Evolutionary conservation across 2,888 invertebrate genomes (phyloP).

Genomic region (Xylota segnis): DNA sequence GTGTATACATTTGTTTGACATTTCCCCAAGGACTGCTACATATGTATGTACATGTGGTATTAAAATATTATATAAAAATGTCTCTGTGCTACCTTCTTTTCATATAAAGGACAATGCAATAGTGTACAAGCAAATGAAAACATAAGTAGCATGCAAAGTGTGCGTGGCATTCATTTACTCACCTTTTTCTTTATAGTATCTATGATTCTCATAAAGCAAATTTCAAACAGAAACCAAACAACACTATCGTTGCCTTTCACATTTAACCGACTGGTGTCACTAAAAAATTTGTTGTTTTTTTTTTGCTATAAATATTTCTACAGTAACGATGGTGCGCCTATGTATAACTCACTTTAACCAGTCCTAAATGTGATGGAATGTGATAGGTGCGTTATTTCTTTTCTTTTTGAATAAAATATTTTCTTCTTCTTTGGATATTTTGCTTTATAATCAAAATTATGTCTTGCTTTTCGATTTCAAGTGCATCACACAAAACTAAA

Average conservation of each 20-base stretch:
- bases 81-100: constrained; percentile 30
- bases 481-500: constrained; percentile 63
- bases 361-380: constrained; percentile 18
- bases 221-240: constrained; percentile 56
- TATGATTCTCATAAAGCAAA: constrained; percentile 37
- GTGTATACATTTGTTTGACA: no score
- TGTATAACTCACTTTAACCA: constrained; percentile 19
- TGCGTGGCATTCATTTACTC: constrained; percentile 62
- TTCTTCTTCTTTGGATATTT: constrained; percentile 5
- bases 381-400: constrained; percentile 37
- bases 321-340: neutral
- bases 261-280: constrained; percentile 4
- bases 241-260: constrained; percentile 33
- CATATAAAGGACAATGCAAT: constrained; percentile 47
- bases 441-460: constrained; percentile 1
- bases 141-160: constrained; percentile 58
- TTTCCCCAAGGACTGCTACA: neutral
- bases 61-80: neutral
- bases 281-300: constrained; percentile 3
- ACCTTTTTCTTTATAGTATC: constrained; percentile 41
- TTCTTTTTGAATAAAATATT: constrained; percentile 36
- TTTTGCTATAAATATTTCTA: neutral
- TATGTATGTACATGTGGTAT: no score
- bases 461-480: constrained; percentile 27
- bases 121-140: constrained; percentile 64